Evolutionary conservation across 1,140 invertebrate genomes (phyloP).

Genomic region (Camponotus vicinus): DNA sequence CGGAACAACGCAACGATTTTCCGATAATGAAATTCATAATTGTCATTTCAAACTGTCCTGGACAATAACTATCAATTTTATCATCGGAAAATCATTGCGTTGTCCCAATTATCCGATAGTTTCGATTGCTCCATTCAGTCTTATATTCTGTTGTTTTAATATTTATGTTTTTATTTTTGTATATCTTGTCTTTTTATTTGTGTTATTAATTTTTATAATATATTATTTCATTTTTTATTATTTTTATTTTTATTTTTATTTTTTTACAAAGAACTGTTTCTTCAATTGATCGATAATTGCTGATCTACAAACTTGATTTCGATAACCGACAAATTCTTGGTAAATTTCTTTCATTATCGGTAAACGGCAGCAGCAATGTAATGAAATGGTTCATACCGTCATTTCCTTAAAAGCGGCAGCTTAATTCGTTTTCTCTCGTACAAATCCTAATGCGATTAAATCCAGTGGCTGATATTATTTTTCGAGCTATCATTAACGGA

Average conservation of each 20-base stretch:
- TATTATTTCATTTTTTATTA: neutral
- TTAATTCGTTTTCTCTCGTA: slow-evolving; percentile 36
- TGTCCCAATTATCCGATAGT: slow-evolving; percentile 19
- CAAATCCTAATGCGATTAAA: slow-evolving; percentile 33
- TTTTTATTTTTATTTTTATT: neutral
- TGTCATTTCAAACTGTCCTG: slow-evolving; percentile 21
- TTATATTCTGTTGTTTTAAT: slow-evolving; percentile 18
- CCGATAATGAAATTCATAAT: slow-evolving; percentile 16
- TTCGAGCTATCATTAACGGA: neutral
- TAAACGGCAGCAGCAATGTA: slow-evolving; percentile 38
- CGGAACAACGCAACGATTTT: neutral
- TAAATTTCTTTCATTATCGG: slow-evolving; percentile 56
- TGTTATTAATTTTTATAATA: neutral
- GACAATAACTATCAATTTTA: slow-evolving; percentile 35
- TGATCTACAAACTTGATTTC: neutral
- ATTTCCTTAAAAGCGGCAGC: slow-evolving; percentile 27
- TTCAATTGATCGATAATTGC: neutral
- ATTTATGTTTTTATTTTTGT: slow-evolving; percentile 4
- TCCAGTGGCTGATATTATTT: slow-evolving; percentile 8
- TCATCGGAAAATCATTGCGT: slow-evolving; percentile 32
- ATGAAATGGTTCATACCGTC: slow-evolving; percentile 36
- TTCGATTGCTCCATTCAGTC: neutral
- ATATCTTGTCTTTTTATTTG: slow-evolving; percentile 4
- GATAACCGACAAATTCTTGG: slow-evolving; percentile 12
- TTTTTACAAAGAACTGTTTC: neutral